These are phyloP conservation scores for Bradypodion ventrale DNA, from an alignment of 2,797 vertebrate species.

Conservation along the genomic window DNA sequence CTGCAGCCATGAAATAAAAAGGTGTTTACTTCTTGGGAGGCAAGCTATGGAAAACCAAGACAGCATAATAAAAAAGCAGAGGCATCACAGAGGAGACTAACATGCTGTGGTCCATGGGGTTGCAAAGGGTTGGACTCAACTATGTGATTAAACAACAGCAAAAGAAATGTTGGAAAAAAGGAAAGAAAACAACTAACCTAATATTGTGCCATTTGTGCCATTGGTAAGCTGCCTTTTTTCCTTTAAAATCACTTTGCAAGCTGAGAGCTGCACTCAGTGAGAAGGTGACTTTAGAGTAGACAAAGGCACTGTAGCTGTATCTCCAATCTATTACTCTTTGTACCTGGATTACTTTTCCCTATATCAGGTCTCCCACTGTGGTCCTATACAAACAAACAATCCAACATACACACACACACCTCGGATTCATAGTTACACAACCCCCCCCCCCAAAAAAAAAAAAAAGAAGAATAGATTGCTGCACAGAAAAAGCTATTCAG, in stretches of 20 bases:
- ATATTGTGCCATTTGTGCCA: constrained; percentile 24
- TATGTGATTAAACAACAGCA: too few relatives aligned
- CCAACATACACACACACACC: background rate
- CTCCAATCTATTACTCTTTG: background rate
- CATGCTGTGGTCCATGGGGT: too few relatives aligned
- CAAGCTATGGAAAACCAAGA: too few relatives aligned
- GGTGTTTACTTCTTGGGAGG: too few relatives aligned
- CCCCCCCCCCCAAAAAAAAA: background rate
- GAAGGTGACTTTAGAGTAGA: constrained; percentile 37
- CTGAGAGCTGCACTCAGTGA: constrained; percentile 20
- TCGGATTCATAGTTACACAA: background rate
- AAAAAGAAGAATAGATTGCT: background rate
- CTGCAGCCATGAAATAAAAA: too few relatives aligned
- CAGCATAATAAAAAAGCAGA: too few relatives aligned
- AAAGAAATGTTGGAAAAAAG: too few relatives aligned
- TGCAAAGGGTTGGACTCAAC: too few relatives aligned
- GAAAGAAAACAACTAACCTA: too few relatives aligned
- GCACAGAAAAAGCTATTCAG: background rate
- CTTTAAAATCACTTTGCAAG: constrained; percentile 24
- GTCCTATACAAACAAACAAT: background rate
- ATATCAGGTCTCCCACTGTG: background rate
- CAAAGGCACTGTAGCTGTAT: constrained; percentile 17
- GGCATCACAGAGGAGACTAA: too few relatives aligned
- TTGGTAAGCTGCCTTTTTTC: constrained; percentile 24
- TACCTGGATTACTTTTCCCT: constrained; percentile 10